Conservation (phyloP, 2,113 vertebrate species). For the Cyanistes caeruleus region DNA sequence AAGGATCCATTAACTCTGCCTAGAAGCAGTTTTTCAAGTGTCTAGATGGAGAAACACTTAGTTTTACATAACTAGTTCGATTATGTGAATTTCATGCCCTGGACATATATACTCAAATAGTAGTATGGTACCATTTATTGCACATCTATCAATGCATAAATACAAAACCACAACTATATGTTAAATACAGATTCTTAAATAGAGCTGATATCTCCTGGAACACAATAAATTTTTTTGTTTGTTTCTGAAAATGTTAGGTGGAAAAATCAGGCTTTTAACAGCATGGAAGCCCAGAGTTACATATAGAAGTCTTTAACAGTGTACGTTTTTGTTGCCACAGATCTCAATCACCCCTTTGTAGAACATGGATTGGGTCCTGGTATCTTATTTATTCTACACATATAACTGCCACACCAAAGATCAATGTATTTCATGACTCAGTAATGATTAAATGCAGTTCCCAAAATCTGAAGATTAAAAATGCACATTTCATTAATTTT, state of each 20-base stretch:
- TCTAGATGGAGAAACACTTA: neutral
- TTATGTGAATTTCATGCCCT: neutral
- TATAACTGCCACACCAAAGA: neutral
- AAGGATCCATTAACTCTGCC: neutral
- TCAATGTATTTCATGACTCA: neutral
- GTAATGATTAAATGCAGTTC: neutral
- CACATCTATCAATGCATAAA: neutral
- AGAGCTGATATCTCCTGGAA: neutral
- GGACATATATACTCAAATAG: neutral
- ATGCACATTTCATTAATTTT: neutral
- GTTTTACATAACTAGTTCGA: neutral
- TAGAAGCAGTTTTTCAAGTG: neutral
- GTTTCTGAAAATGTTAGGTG: neutral
- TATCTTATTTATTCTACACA: neutral
- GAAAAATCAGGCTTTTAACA: neutral
- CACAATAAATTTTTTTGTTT: neutral
- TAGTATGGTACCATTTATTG: neutral
- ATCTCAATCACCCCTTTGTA: neutral
- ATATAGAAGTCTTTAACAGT: neutral
- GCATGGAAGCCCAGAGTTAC: neutral
- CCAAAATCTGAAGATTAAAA: neutral
- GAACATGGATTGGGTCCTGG: neutral
- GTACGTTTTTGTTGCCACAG: neutral
- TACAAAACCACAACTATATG: neutral
- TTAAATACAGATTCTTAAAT: neutral